These are phyloP conservation scores for Leptarthrus brevirostris DNA, from an alignment of 2,888 invertebrate genomes.

Conservation along the genomic window DNA sequence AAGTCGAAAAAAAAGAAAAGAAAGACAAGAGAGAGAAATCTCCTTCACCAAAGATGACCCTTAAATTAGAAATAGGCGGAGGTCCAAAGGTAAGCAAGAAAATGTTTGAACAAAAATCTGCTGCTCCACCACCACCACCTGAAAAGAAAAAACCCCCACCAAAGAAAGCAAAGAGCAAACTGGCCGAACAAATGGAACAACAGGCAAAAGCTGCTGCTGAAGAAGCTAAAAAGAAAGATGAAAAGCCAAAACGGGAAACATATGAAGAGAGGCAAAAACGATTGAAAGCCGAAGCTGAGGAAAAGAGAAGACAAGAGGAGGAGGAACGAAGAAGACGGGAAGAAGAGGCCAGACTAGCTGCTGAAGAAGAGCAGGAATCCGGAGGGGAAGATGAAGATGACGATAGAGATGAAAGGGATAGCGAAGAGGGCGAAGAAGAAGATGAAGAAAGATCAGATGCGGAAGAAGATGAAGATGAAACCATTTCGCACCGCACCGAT, in stretches of 20 bases:
- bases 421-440: constrained; percentile 51
- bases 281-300: constrained; percentile 62
- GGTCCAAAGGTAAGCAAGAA: constrained; percentile 65
- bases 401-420: constrained; percentile 58
- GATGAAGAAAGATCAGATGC: constrained; percentile 53
- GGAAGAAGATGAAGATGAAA: constrained; percentile 55
- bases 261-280: constrained; percentile 64
- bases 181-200: constrained; percentile 65
- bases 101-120: constrained; percentile 63
- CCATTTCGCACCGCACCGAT: not conserved
- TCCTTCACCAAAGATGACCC: constrained; percentile 63
- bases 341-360: constrained; percentile 61
- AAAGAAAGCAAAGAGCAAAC: constrained; percentile 63
- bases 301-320: constrained; percentile 54
- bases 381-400: constrained; percentile 57
- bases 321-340: constrained; percentile 60
- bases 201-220: constrained; percentile 64
- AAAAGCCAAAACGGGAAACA: constrained; percentile 61
- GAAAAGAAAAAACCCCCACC: constrained; percentile 63
- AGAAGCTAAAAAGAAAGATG: constrained; percentile 61
- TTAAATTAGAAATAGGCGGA: constrained; percentile 65
- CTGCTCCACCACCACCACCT: constrained; percentile 56
- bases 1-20: constrained; percentile 37
- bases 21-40: constrained; percentile 65
- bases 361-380: constrained; percentile 60